phyloP scores from a whole-genome alignment of 2,888 invertebrate genomes.

The Timandra comae region DNA sequence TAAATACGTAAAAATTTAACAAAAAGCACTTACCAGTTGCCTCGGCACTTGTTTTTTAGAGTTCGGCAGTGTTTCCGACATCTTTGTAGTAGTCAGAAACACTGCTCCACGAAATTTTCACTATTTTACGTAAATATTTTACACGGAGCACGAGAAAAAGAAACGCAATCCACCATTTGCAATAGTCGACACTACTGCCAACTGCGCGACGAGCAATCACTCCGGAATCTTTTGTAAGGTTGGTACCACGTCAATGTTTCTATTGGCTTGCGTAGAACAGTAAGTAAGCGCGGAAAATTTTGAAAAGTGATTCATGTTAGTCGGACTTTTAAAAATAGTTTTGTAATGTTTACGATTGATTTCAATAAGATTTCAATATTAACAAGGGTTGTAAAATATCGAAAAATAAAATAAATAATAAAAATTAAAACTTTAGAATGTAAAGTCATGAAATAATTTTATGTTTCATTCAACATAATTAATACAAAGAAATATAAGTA shows the following conservation, averaged over 20 bases:
- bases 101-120: slow-evolving; percentile 70
- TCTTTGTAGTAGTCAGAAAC: slow-evolving; percentile 74
- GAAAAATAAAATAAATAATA: no score
- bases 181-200: slow-evolving; percentile 73
- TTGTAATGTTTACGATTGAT: no score
- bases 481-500: no score
- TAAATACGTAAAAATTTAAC: slow-evolving; percentile 72
- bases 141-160: slow-evolving; percentile 77
- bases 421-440: no score
- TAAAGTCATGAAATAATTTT: no score
- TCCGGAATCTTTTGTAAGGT: slow-evolving; percentile 51
- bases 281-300: slow-evolving; percentile 44
- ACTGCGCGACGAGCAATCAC: slow-evolving; percentile 59
- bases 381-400: no score
- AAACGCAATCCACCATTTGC: slow-evolving; percentile 77
- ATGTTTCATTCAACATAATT: no score
- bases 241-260: slow-evolving; percentile 43
- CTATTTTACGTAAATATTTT: slow-evolving; percentile 78
- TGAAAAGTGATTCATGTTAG: no score
- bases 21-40: slow-evolving; percentile 79
- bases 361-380: no score
- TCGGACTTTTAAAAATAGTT: no score
- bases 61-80: slow-evolving; percentile 78
- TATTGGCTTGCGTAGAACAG: slow-evolving; percentile 60
- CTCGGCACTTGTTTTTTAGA: slow-evolving; percentile 77